Evolutionary conservation across 2,797 vertebrate genomes (phyloP).

Genomic region (Pelobates cultripes): DNA sequence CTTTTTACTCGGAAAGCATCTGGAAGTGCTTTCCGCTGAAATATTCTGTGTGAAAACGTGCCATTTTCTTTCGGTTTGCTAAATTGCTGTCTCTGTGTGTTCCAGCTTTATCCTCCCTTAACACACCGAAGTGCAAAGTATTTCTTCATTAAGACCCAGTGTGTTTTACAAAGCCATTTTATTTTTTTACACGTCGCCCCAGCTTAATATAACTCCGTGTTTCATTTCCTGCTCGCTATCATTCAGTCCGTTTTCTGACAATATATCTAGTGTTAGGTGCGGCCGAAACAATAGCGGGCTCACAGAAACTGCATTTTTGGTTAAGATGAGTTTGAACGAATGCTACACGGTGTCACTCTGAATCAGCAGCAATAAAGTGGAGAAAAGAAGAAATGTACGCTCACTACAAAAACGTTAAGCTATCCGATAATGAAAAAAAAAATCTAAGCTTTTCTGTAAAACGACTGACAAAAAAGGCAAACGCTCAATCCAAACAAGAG

Average conservation of each 20-base stretch:
- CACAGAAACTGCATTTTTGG: slow-evolving; percentile 3
- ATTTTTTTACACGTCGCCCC: slow-evolving; percentile 26
- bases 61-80: slow-evolving; percentile 13
- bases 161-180: neutral
- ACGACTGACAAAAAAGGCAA: no score
- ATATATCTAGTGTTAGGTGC: slow-evolving; percentile 10
- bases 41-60: slow-evolving; percentile 7
- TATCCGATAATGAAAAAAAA: no score
- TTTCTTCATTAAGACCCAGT: slow-evolving; percentile 23
- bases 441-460: no score
- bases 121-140: slow-evolving; percentile 2
- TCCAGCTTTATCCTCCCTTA: neutral
- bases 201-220: slow-evolving; percentile 48
- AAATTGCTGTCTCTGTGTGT: slow-evolving; percentile 26
- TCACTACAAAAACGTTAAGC: neutral
- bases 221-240: slow-evolving; percentile 41
- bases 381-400: neutral
- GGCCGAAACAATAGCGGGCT: neutral
- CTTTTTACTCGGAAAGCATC: slow-evolving; percentile 32
- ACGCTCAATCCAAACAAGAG: no score
- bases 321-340: slow-evolving; percentile 12
- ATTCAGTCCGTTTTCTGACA: slow-evolving; percentile 18
- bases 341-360: neutral
- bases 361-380: neutral
- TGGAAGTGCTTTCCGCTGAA: slow-evolving; percentile 10